These are phyloP conservation scores for Lasioglossum pauxillum DNA, from an alignment of 2,888 invertebrate genomes.

Conservation along the genomic window DNA sequence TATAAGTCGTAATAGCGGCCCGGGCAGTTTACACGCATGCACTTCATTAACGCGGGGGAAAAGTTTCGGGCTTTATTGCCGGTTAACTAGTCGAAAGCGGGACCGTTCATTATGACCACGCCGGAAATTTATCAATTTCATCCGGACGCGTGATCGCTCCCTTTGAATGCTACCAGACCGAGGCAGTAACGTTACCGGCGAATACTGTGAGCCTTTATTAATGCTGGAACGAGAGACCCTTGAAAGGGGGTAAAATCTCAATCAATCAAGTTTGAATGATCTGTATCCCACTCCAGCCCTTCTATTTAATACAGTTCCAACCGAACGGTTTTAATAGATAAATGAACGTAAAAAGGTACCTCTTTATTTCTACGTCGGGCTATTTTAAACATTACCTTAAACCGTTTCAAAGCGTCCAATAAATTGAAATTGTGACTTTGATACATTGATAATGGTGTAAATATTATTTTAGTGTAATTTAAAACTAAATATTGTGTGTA, in stretches of 20 bases:
- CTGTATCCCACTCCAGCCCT: neutral
- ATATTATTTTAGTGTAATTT: neutral
- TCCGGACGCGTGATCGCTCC: slow-evolving; percentile 10
- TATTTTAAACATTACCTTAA: neutral
- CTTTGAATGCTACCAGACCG: neutral
- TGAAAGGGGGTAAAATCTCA: slow-evolving; percentile 8
- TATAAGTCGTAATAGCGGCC: slow-evolving; percentile 51
- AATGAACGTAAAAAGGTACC: neutral
- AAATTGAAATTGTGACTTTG: neutral
- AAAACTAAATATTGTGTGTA: too few relatives aligned
- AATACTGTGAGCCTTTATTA: slow-evolving; percentile 18
- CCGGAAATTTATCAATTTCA: slow-evolving; percentile 56
- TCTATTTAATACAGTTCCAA: neutral
- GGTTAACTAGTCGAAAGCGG: slow-evolving; percentile 50
- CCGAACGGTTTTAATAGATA: neutral
- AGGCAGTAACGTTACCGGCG: slow-evolving; percentile 5
- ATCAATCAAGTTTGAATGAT: slow-evolving; percentile 20
- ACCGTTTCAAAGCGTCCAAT: neutral
- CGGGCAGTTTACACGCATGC: slow-evolving; percentile 52
- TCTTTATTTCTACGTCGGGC: neutral
- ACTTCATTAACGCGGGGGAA: slow-evolving; percentile 56
- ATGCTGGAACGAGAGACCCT: neutral
- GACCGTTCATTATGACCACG: slow-evolving; percentile 42
- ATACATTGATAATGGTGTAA: neutral
- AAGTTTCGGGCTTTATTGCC: slow-evolving; percentile 50